Base-by-base conservation (phyloP, 1,140 invertebrate species). In the Zaprionus taronus region DNA sequence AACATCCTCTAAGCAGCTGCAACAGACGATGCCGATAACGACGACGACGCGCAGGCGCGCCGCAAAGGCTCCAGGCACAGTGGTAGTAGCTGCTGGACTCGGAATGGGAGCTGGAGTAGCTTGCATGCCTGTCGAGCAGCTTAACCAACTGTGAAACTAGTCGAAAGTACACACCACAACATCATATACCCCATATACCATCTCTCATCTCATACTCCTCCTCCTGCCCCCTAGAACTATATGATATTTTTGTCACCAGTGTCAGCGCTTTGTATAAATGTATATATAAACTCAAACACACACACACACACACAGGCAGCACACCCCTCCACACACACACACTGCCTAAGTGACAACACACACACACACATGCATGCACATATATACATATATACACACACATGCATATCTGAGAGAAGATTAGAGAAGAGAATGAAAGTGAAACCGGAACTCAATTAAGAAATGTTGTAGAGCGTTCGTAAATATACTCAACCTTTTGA, bases 121-220 rank as follows among this genome's bases (percentile, higher is more conserved):
- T 41, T 15, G 47, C 11, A 28, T 36, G 24, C 24, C 31, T 34
- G 38, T 49, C 47, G 67, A 77, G 51, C 73, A 72, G 53, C 47
- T 28, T 6, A 77, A 86, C 70, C 80, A 89, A 66, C 34, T 89
- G 74, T 72, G 81, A 77, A 75, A 89, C 83, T 86, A 86, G 83
- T 86, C 83, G 68, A 76, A 61, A 65, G n/a, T 7, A 9, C 41
- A 47, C n/a, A 47, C n/a, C 15, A 44, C 36, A 20, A 34, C 24
- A 28, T 17, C 41, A 20, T 41, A 56, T 15, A 64, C 17, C 41
- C 41, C 14, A 53, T 15, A 14, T 26, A 24, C 15, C 5, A 64
- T 51, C 31, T 17, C 53, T 7, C 38, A 41, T 41, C 4, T 12
- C 17, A 34, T 51, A 60, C 5, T 11, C 9, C 31, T 2, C 7